Conservation (phyloP, 2,113 vertebrate species). For the Ovibos moschatus region DNA sequence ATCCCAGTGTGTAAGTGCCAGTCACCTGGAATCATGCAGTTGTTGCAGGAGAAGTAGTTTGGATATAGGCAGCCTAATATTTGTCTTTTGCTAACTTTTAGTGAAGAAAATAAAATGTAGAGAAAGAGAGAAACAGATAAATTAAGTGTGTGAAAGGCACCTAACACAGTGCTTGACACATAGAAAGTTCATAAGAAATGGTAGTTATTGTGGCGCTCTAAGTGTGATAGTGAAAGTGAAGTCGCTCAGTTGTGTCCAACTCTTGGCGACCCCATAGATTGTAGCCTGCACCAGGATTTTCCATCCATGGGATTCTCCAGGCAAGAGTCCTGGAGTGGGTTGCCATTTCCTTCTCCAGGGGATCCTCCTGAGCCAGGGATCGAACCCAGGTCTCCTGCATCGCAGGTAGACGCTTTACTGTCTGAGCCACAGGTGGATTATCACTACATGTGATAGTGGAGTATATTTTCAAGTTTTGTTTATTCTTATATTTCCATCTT, state of each 20-base stretch:
- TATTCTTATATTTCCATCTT: not conserved
- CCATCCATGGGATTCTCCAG: not conserved
- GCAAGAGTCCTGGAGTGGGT: not conserved
- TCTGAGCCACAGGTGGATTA: not conserved
- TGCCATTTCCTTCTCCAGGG: not conserved
- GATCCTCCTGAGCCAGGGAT: not conserved
- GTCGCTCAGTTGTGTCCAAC: too few species aligned
- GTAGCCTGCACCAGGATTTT: too few species aligned
- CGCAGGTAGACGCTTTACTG: accelerated
- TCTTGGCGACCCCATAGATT: too few species aligned
- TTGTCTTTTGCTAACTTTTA: not conserved
- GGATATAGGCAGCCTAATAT: not conserved
- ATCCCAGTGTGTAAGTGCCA: not conserved
- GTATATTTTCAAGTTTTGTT: not conserved
- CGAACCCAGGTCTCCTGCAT: not conserved
- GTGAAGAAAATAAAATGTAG: not conserved
- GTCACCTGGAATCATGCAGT: not conserved
- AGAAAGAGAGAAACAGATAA: not conserved
- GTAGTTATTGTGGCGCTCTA: not conserved
- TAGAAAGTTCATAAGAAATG: not conserved
- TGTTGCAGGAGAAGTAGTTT: not conserved
- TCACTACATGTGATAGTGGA: not conserved
- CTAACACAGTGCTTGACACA: not conserved
- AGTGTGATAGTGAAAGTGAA: not conserved
- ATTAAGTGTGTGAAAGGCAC: not conserved